These are phyloP conservation scores for Emys orbicularis DNA, from an alignment of 2,797 vertebrate species.

Conservation along the genomic window DNA sequence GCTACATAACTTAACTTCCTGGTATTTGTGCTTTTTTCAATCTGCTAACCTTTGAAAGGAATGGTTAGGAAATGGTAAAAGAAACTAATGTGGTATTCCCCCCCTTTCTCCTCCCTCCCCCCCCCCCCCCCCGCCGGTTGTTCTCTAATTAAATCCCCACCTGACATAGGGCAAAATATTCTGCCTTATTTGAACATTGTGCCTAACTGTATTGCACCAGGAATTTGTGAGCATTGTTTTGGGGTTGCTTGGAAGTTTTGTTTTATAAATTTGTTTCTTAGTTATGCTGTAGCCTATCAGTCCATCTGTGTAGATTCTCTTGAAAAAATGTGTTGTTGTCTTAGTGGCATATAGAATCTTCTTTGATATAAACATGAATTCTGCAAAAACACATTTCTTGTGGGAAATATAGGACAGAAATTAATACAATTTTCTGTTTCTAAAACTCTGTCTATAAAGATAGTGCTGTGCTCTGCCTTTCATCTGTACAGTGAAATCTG, in stretches of 20 bases:
- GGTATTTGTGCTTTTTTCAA: background rate
- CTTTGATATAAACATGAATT: conserved; percentile 40
- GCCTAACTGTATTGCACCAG: background rate
- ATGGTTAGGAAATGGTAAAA: conserved; percentile 8
- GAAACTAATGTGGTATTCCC: background rate
- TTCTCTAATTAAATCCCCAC: background rate
- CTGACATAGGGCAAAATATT: background rate
- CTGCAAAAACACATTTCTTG: conserved; percentile 13
- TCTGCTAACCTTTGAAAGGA: conserved; percentile 47
- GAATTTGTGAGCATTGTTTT: conserved; percentile 35
- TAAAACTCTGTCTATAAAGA: conserved; percentile 36
- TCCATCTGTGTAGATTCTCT: background rate
- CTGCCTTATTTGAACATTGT: background rate
- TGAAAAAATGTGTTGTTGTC: background rate
- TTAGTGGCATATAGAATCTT: conserved; percentile 40
- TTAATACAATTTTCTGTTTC: conserved; percentile 43
- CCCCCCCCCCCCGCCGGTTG: background rate
- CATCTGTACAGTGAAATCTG: conserved; percentile 19
- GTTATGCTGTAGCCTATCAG: background rate
- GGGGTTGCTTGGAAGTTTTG: conserved; percentile 35
- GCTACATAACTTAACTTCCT: conserved; percentile 33
- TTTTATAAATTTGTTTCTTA: conserved; percentile 45
- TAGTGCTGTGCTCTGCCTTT: conserved; percentile 27
- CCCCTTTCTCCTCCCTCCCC: background rate
- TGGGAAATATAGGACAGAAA: conserved; percentile 32